A percentile compares a stretch with the other conserved stretches of the same genome.
Conservation (phyloP, 2,113 vertebrate genomes). For the Mohoua ochrocephala region DNA sequence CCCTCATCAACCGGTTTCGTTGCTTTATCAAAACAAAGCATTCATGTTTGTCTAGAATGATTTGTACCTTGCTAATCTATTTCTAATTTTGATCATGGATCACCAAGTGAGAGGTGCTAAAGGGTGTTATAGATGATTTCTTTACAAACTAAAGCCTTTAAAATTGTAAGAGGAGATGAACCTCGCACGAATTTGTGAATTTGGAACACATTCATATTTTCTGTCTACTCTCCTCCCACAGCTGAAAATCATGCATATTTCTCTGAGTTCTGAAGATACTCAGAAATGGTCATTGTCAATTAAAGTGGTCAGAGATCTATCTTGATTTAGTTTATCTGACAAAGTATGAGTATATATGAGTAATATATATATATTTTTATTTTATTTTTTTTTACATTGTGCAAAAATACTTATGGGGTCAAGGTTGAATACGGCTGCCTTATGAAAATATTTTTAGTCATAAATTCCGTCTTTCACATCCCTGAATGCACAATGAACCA, state of each 20-base stretch:
- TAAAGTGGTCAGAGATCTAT: not conserved
- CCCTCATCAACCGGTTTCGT: not conserved
- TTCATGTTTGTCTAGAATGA: constrained; percentile 2
- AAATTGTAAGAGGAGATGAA: not conserved
- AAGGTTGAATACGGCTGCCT: not conserved
- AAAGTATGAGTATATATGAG: not conserved
- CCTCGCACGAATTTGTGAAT: not conserved
- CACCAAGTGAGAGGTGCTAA: not conserved
- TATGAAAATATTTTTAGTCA: not conserved
- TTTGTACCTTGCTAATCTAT: not conserved
- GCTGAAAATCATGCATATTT: not conserved
- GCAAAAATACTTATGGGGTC: not conserved
- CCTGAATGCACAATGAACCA: not conserved
- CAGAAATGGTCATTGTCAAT: not conserved
- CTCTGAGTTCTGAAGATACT: not conserved
- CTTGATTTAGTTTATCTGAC: not conserved
- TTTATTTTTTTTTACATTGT: not conserved
- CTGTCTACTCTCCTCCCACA: not conserved
- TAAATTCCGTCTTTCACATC: not conserved
- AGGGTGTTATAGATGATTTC: not conserved
- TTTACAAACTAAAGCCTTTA: not conserved
- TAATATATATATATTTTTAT: not conserved
- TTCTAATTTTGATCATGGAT: not conserved
- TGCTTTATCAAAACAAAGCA: constrained; percentile 2
- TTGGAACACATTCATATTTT: not conserved